phyloP scores from a whole-genome alignment of 2,888 invertebrate genomes.

The Crepidodera aurea region DNA sequence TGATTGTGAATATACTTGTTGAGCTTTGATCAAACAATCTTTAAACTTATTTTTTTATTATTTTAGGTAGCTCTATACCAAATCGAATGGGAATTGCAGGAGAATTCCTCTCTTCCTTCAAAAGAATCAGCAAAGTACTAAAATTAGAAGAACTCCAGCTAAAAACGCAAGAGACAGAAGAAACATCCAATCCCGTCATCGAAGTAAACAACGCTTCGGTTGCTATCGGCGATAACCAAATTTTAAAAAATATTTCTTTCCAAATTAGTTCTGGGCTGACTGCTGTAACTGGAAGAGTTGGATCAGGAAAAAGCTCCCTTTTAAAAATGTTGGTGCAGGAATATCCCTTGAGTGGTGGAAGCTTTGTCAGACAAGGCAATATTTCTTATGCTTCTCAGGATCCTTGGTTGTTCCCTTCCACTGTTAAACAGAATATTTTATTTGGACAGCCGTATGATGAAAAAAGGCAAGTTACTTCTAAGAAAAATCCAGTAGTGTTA shows the following conservation, averaged over 20 bases:
- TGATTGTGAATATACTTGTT: too few relatives aligned
- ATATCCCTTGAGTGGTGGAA: slow-evolving; percentile 57
- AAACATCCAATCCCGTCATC: slow-evolving; percentile 44
- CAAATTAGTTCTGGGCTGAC: slow-evolving; percentile 53
- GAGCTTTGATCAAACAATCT: too few relatives aligned
- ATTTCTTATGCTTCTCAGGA: slow-evolving; percentile 69
- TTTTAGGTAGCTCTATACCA: too few relatives aligned
- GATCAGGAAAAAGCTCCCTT: slow-evolving; percentile 68
- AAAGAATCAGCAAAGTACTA: slow-evolving; percentile 70
- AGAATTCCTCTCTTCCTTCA: slow-evolving; percentile 78
- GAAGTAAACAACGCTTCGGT: slow-evolving; percentile 43
- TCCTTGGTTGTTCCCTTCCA: slow-evolving; percentile 69
- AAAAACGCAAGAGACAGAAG: slow-evolving; percentile 24
- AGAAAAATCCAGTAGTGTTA: not conserved
- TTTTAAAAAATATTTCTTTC: slow-evolving; percentile 59
- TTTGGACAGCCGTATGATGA: slow-evolving; percentile 44
- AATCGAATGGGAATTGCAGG: slow-evolving; percentile 81
- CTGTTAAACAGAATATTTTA: slow-evolving; percentile 77
- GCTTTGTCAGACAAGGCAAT: slow-evolving; percentile 61
- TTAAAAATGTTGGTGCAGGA: slow-evolving; percentile 61
- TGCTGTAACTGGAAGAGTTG: slow-evolving; percentile 71
- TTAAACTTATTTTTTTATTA: too few relatives aligned
- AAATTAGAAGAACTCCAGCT: slow-evolving; percentile 75
- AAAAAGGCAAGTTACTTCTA: slow-evolving; percentile 19
- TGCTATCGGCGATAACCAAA: slow-evolving; percentile 47